Conservation (phyloP, 2,888 invertebrate genomes). For the Formica aserva region DNA sequence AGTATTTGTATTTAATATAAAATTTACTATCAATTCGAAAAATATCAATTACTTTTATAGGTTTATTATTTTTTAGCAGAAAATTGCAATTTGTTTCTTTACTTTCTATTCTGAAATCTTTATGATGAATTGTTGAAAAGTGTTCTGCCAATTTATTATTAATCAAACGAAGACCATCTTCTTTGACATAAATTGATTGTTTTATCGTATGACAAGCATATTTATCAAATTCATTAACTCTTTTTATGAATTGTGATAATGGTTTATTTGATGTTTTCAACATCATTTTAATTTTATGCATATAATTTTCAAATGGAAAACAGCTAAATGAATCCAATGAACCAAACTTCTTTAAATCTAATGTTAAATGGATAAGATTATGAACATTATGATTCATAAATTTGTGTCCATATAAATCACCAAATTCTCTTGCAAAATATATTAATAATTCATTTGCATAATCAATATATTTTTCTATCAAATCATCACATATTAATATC, state of each 20-base stretch:
- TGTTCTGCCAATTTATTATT: slow-evolving; percentile 6
- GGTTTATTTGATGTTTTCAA: slow-evolving; percentile 21
- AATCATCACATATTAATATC: slow-evolving; percentile 13
- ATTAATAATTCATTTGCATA: slow-evolving; percentile 31
- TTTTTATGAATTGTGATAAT: slow-evolving; percentile 25
- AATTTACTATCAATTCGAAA: background rate
- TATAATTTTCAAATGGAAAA: slow-evolving; percentile 22
- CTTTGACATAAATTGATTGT: slow-evolving; percentile 2
- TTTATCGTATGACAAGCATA: background rate
- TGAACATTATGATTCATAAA: slow-evolving; percentile 27
- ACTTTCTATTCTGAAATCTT: slow-evolving; percentile 15
- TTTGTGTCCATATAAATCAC: slow-evolving; percentile 5
- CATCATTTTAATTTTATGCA: slow-evolving; percentile 31
- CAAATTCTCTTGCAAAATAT: slow-evolving; percentile 20
- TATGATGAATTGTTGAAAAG: slow-evolving; percentile 2
- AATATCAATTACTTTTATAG: background rate
- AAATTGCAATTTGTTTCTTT: slow-evolving; percentile 30
- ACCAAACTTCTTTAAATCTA: slow-evolving; percentile 18
- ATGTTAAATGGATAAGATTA: slow-evolving; percentile 24
- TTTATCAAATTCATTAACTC: slow-evolving; percentile 22
- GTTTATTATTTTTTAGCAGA: slow-evolving; percentile 24
- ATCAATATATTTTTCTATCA: slow-evolving; percentile 27
- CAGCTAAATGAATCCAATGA: slow-evolving; percentile 10
- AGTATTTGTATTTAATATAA: slow-evolving; percentile 18
- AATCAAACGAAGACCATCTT: slow-evolving; percentile 6